A percentile compares a stretch with the other conserved stretches of the same genome.
Conservation (phyloP, 2,113 vertebrate species). For the Proteles cristata region DNA sequence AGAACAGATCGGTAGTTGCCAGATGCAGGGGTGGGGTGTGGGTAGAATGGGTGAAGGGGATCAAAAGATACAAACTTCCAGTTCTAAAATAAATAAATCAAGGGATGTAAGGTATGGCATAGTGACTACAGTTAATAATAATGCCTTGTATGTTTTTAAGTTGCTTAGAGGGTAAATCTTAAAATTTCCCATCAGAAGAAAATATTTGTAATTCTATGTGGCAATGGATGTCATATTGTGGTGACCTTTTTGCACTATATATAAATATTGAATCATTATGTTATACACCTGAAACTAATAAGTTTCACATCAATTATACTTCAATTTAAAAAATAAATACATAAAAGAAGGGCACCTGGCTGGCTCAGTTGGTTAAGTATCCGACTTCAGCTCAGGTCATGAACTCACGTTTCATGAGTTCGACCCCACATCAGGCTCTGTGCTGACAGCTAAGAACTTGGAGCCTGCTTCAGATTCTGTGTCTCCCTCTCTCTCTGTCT, state of each 20-base stretch:
- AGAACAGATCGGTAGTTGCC: too few relatives aligned
- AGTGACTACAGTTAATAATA: background rate
- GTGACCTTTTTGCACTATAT: background rate
- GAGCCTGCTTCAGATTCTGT: too few relatives aligned
- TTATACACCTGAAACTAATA: background rate
- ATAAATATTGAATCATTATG: background rate
- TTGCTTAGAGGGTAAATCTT: background rate
- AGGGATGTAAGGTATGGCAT: rapidly evolving
- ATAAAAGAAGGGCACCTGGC: background rate
- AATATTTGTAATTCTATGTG: background rate
- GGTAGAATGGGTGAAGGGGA: background rate
- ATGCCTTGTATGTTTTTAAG: background rate
- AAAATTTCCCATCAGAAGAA: background rate
- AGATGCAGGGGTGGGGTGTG: background rate
- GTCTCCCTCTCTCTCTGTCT: too few relatives aligned
- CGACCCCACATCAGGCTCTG: too few relatives aligned
- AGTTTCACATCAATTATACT: background rate
- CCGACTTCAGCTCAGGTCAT: too few relatives aligned
- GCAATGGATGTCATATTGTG: background rate
- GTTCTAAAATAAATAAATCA: background rate
- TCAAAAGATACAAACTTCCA: background rate
- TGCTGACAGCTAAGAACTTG: too few relatives aligned
- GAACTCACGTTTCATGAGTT: too few relatives aligned
- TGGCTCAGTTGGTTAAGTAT: too few relatives aligned
- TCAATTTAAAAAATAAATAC: background rate